Conservation (phyloP, 2,888 invertebrate species). For the Meloe dianella region DNA sequence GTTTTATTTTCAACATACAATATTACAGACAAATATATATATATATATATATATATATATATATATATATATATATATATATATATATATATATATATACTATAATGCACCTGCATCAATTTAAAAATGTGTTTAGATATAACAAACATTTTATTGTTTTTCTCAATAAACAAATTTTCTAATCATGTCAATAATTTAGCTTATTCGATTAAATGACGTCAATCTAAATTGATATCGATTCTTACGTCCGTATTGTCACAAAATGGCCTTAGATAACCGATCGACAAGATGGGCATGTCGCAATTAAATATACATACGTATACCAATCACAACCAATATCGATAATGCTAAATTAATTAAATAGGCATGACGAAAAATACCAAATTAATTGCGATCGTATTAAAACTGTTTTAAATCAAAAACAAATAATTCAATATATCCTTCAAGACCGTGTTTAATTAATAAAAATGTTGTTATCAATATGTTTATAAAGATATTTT, state of each 20-base stretch:
- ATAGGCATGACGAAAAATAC: neutral
- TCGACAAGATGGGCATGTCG: neutral
- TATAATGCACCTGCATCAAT: slow-evolving; percentile 6
- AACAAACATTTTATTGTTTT: too few relatives aligned
- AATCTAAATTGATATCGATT: slow-evolving; percentile 3
- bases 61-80: too few relatives aligned
- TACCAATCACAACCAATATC: neutral
- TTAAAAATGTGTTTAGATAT: too few relatives aligned
- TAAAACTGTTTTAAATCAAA: neutral
- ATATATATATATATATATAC: too few relatives aligned
- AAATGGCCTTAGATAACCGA: neutral
- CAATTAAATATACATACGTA: neutral
- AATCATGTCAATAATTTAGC: neutral
- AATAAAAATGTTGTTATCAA: neutral
- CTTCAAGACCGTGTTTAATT: neutral
- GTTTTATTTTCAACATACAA: slow-evolving; percentile 35
- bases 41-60: too few relatives aligned
- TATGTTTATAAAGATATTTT: neutral
- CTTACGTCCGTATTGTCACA: neutral
- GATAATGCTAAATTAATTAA: neutral
- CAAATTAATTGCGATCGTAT: neutral
- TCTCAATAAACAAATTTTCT: neutral
- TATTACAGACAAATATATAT: too few relatives aligned
- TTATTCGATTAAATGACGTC: neutral
- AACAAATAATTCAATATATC: neutral